Percentiles rank a stretch among this genome's conserved stretches.
These are phyloP conservation scores for Taeniopygia guttata DNA, from an alignment of 2,797 vertebrate species.

Conservation along the genomic window DNA sequence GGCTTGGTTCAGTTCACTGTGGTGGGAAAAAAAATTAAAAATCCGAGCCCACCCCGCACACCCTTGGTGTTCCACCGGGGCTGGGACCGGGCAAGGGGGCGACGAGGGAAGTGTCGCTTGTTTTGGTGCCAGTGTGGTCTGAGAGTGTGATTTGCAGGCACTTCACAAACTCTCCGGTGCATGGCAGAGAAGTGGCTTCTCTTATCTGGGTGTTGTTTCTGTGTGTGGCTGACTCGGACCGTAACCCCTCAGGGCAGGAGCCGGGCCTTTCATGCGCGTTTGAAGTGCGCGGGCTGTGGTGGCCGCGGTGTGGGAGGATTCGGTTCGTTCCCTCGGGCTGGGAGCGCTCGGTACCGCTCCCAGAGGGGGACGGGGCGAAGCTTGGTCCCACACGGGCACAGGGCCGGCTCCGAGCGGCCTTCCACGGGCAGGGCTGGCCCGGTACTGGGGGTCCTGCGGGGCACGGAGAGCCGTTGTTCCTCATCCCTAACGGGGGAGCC, in stretches of 20 bases:
- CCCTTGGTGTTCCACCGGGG: neutral
- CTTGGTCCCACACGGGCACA: neutral
- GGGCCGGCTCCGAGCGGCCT: neutral
- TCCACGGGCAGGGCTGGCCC: neutral
- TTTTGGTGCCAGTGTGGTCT: neutral
- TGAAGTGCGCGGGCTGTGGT: neutral
- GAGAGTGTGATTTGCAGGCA: neutral
- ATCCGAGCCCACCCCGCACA: neutral
- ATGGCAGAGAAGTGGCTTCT: neutral
- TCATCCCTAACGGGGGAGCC: neutral
- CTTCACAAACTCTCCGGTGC: neutral
- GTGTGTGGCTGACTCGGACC: neutral
- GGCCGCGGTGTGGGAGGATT: neutral
- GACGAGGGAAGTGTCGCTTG: accelerated
- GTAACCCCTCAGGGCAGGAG: neutral
- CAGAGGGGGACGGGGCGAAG: neutral
- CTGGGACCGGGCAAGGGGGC: neutral
- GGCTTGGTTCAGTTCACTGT: neutral
- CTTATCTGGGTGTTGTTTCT: neutral
- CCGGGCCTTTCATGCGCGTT: neutral
- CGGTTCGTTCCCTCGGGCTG: neutral
- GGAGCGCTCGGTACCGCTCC: neutral
- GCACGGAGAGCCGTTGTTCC: neutral
- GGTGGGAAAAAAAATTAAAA: no score
- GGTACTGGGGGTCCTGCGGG: neutral